A percentile compares a stretch with the other conserved stretches of the same genome.
phyloP scores from a whole-genome alignment of 2,888 invertebrate species.

The Andrena flavipes region DNA sequence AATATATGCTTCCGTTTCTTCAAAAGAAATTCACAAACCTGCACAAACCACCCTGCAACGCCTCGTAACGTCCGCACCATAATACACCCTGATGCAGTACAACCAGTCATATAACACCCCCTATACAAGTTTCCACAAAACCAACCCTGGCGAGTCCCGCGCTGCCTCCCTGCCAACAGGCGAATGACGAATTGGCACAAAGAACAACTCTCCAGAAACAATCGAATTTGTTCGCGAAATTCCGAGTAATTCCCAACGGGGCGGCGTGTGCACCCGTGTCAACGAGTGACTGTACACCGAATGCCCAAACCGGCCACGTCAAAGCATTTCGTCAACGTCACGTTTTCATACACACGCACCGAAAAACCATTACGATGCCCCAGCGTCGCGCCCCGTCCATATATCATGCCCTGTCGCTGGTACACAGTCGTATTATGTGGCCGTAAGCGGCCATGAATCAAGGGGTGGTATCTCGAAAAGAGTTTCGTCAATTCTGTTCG shows the following conservation, averaged over 20 bases:
- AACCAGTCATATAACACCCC: no score
- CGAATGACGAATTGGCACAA: neutral
- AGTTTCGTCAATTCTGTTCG: conserved; percentile 45
- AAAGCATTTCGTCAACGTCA: conserved; percentile 50
- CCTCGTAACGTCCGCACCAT: no score
- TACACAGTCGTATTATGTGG: conserved; percentile 33
- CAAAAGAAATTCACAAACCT: no score
- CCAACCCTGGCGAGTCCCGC: no score
- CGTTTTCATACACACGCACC: conserved; percentile 28
- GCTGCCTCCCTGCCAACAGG: no score
- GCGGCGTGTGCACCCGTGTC: conserved; percentile 1
- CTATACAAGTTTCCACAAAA: no score
- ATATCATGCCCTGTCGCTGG: conserved; percentile 29
- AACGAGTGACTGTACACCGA: conserved; percentile 18
- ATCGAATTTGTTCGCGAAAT: conserved; percentile 34
- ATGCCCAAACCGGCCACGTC: conserved; percentile 23
- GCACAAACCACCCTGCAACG: no score
- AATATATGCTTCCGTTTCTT: no score
- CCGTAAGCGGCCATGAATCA: conserved; percentile 38
- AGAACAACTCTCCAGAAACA: conserved; percentile 31
- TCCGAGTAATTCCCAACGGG: conserved; percentile 8
- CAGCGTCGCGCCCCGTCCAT: conserved; percentile 9
- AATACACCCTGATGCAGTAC: no score
- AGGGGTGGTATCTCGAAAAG: conserved; percentile 35
- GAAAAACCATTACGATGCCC: conserved; percentile 34